Evolutionary conservation across 2,888 invertebrate species (phyloP), one percentile per base, ranked within the genome.

Genomic region (Kuschelorhynchus macadamiae): DNA sequence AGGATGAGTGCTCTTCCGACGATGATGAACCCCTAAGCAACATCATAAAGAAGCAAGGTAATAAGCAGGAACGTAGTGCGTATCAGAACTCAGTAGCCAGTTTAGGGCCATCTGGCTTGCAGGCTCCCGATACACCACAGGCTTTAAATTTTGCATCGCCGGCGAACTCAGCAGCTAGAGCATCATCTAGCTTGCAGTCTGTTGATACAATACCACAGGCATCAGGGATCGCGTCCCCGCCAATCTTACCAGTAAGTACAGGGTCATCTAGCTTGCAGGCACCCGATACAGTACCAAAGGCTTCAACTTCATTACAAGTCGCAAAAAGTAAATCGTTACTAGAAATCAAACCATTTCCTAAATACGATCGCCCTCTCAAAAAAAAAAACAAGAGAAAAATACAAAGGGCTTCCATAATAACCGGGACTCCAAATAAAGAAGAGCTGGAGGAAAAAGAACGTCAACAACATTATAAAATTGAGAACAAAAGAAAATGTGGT

Each of bases 381-480:
- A 25, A n/a, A n/a, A 18, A 16, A 18, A 55, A 17, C 18, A 55
- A 55, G 17, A 42, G 55, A 21, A 20, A 18, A 8, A 55, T 41
- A 14, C 55, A 55, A 42, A 41, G 21, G 14, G 55, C 55, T 18
- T 41, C 41, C 14, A 0, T 55, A 18, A 41, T 55, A 14, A 41
- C 52, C 16, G 25, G 30, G 14, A 52, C 52, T 36, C 52, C 52
- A 32, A 52, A 52, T 52, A 52, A 52, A n/a, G n/a, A 50, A 52
- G 36, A 52, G 20, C 36, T 14, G 32, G 52, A 36, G 16, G 32
- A 25, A 25, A 25, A 47, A 25, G 25, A 25, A 25, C 25, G 25
- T 7, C 25, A 25, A 25, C 25, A 47, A 25, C 12, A 25, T 1
- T 21, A 11, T 25, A 20, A 47, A 25, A 25, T 12, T 25, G 47